Base-by-base conservation (phyloP, 1,140 invertebrate genomes). In the Microplitis demolitor region DNA sequence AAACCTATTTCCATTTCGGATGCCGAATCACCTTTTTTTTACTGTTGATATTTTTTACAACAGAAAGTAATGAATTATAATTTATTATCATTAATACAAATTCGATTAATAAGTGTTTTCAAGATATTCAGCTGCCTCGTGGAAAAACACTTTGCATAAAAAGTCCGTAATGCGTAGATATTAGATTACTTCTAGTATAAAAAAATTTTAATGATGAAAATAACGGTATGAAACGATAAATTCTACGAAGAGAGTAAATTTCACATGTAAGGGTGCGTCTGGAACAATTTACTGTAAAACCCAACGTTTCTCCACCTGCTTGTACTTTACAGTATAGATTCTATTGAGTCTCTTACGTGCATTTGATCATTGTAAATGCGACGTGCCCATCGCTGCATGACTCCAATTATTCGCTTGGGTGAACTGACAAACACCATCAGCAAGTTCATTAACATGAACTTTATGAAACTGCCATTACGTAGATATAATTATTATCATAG, bases 331-430 rank as follows among this genome's bases (percentile, higher is more conserved):
- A 39, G 37, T 51, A 53, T 51, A 68, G 58, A 61, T 35, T 50
- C 45, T 66, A 54, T 24, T 37, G 37, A 51, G 45, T 58, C 31
- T 72, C 45, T 45, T 31, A 58, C 66, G 51, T 58, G 24, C 66
- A 53, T 53, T 66, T 67, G 61, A 45, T 61, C 50, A 61, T 73
- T 56, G 69, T 69, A 64, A 73, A 75, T 33, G 45, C 64, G 45
- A 53, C 62, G 50, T 61, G 74, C 51, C 45, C 69, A 69, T 76
- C 74, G 71, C 73, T 76, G 68, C 74, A 71, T 76, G 71, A 76
- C 74, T 76, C 56, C 71, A 76, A 76, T 76, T 76, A 76, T 76
- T 76, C 74, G 74, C 74, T 76, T 64, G 74, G 71, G 62, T 58
- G 74, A 76, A 73, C 71, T 50, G 34, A 50, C 67, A 67, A 66